phyloP scores from a whole-genome alignment of 2,113 vertebrate genomes.

The Caretta caretta region DNA sequence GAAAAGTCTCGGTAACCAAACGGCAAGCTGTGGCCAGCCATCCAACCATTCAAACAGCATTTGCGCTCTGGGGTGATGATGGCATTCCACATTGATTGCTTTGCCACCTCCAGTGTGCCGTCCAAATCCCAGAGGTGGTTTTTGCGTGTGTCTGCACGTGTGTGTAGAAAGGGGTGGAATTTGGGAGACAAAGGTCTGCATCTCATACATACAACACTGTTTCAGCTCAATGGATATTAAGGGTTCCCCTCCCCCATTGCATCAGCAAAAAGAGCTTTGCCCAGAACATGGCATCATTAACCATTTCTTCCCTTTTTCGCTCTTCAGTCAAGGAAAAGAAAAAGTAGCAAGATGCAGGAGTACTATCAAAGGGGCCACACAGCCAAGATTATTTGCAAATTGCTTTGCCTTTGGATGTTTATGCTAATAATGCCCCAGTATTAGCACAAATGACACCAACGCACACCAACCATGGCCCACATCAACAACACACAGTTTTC shows the following conservation, averaged over 20 bases:
- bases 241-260: neutral
- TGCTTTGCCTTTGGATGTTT: neutral
- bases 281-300: neutral
- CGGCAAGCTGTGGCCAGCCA: neutral
- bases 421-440: neutral
- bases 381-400: neutral
- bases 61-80: neutral
- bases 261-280: neutral
- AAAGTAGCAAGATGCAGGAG: rapidly evolving
- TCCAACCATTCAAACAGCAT: neutral
- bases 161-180: neutral
- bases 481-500: neutral
- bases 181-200: neutral
- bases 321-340: neutral
- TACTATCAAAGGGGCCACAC: neutral
- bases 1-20: neutral
- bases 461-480: rapidly evolving
- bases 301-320: neutral
- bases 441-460: neutral
- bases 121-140: neutral
- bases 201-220: too few relatives aligned
- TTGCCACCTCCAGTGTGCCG: neutral
- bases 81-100: neutral
- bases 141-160: neutral
- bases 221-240: neutral